Evolutionary conservation across 2,797 vertebrate genomes (phyloP), one percentile per base, ranked within the genome.

Genomic region (Gadopsis bispinosus): DNA sequence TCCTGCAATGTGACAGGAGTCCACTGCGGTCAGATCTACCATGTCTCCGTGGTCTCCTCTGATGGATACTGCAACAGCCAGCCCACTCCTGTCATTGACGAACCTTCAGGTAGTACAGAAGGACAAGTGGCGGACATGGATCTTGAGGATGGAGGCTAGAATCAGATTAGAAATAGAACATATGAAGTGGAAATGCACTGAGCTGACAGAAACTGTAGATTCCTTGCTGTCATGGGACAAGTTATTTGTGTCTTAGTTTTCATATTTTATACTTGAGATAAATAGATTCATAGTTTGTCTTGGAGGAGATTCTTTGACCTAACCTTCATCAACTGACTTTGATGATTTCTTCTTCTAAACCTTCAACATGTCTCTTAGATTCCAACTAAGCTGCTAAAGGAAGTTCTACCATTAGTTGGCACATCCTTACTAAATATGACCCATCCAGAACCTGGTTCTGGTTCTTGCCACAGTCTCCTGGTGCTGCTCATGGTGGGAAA

Each of bases 51-150:
- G 72, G 79, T 89, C 0, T 92, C 95, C 43, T 95, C 94, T 0
- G 94, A 96, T 48, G 89, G 89, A 16, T 81, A 89, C 80, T 96
- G 96, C 51, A 33, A 89, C 66, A 96, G 95, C 86, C 85, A 63
- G 0, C 19, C 92, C 11, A 92, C 90, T 56, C 13, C 45, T 7
- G 31, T 79, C 33, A 54, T 79, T 1, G 53, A 85, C 45, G 75
- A 82, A 5, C 62, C 85, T n/a, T 83, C 95, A 87, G 93, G 95
- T 95, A 90, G 51, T 80, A 50, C 35, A 55, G 14, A 67, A 2
- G 56, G 5, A 7, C 17, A 45, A 20, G 51, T 37, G 43, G 79
- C 13, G 5, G 29, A 41, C 1, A 0, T 56, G 12, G 7, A 41
- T 50, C 35, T 61, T 37, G 19, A 48, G 13, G 26, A 33, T 31